phyloP scores from a whole-genome alignment of 92 coral and sea anemone genomes.

The Ricordea florida region DNA sequence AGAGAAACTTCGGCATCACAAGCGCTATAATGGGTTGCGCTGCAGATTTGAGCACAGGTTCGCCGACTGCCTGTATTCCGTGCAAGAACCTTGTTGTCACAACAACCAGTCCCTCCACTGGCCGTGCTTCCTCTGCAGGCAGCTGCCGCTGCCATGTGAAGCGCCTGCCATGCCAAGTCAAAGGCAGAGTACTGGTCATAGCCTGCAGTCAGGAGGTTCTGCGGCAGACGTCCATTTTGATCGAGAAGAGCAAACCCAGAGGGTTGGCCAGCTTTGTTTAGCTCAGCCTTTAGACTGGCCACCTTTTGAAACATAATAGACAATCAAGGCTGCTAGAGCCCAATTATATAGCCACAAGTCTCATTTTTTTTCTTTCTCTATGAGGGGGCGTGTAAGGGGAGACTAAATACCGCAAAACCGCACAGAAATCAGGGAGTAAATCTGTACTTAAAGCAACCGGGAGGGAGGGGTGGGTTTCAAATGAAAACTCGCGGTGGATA shows the following conservation, averaged over 20 bases:
- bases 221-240: slow-evolving; percentile 23
- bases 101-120: slow-evolving; percentile 21
- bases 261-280: slow-evolving; percentile 13
- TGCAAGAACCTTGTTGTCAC: not conserved
- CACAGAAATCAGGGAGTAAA: too few species aligned
- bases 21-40: not conserved
- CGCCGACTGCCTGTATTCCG: not conserved
- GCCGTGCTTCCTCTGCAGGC: slow-evolving; percentile 59
- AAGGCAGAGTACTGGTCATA: slow-evolving; percentile 19
- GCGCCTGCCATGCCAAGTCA: slow-evolving; percentile 55
- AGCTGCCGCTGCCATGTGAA: slow-evolving; percentile 60
- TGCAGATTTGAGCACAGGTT: slow-evolving; percentile 9
- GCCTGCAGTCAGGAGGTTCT: slow-evolving; percentile 24
- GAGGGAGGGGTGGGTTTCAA: too few species aligned
- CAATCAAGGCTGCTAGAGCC: too few species aligned
- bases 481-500: too few species aligned
- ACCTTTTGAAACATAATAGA: too few species aligned
- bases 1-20: slow-evolving; percentile 36
- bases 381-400: too few species aligned
- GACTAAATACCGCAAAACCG: too few species aligned
- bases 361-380: too few species aligned
- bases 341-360: too few species aligned
- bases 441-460: too few species aligned
- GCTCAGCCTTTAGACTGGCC: not conserved
- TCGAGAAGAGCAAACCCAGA: not conserved